Evolutionary conservation across 2,113 vertebrate genomes (phyloP).

Genomic region (Verasper variegatus): DNA sequence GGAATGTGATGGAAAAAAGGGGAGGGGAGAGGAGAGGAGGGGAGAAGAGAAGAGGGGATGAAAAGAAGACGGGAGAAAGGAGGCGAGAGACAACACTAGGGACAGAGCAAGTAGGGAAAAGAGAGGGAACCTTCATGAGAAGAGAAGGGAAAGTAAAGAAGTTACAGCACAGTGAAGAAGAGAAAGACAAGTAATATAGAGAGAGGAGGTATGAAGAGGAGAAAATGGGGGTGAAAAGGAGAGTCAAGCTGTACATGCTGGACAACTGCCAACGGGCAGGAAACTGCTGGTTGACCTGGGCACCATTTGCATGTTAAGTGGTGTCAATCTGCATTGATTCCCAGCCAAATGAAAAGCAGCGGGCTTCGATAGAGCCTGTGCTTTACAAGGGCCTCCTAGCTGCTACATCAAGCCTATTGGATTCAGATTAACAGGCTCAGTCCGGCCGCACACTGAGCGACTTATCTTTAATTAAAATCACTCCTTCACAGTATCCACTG

Average conservation of each 20-base stretch:
- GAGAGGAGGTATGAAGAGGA: not conserved
- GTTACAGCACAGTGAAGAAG: too few species aligned
- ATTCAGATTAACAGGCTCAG: slow-evolving; percentile 95
- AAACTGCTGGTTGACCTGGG: slow-evolving; percentile 77
- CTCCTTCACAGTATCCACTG: slow-evolving; percentile 74
- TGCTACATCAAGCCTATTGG: slow-evolving; percentile 92
- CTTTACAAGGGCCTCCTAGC: slow-evolving; percentile 88
- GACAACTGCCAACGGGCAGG: slow-evolving; percentile 68
- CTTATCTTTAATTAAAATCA: slow-evolving; percentile 99
- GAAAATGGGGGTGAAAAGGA: slow-evolving; percentile 28
- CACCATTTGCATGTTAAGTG: slow-evolving; percentile 94
- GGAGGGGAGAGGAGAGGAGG: not conserved
- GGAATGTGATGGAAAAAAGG: slow-evolving; percentile 59
- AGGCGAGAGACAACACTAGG: not conserved
- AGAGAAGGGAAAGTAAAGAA: not conserved
- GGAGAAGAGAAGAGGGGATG: not conserved
- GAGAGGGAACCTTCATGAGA: not conserved
- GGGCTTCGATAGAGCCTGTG: slow-evolving; percentile 91
- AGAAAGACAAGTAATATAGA: not conserved
- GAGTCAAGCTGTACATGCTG: slow-evolving; percentile 52
- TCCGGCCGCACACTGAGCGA: slow-evolving; percentile 88
- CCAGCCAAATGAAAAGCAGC: slow-evolving; percentile 93
- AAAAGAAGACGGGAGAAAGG: not conserved
- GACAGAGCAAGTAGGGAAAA: not conserved
- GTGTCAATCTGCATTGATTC: slow-evolving; percentile 95